Evolutionary conservation across 2,888 invertebrate genomes (phyloP), one percentile per base, ranked within the genome.

Genomic region (Lissonota sp.): DNA sequence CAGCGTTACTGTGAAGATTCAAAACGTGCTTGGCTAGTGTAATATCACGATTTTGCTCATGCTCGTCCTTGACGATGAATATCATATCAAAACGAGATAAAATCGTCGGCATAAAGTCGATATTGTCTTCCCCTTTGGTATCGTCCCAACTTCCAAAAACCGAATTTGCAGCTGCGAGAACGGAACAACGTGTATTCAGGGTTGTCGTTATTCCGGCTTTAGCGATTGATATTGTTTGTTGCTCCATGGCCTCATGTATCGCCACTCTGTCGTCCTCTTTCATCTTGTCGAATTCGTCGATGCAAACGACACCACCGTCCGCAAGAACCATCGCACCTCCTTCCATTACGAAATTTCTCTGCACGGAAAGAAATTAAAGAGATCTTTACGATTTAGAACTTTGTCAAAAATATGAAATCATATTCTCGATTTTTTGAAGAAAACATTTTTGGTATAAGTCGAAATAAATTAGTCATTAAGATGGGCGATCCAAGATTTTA

Each of bases 281-380:
- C 99, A 99, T 99, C 94, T 99, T 99, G 93, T 99, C 99, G 92
- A 99, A 99, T 93, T 99, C 99, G 93, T 99, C 99, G 91, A 99
- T 99, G 92, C 99, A 99, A 0, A 99, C 99, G 1, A 99, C 99
- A 40, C 99, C 99, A 4, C 99, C 99, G 93, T 99, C 99, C 0
- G 99, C 99, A 49, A 99, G 93, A 37, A 99, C 99, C 99, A 99
- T 99, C 0, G 99, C 99, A 7, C 99, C 99, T 8, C 99, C 99
- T 93, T 99, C 99, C 97, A 99, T 98, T 4, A 99, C 96, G 93
- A 99, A 99, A 93, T 98, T 98, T 58, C 98, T 95, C 97, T 98
- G 90, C 26, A 26, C 26, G 10, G 91, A 91, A 78, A 83, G 79
- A 78, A 84, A 58, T 80, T 84, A 60, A 83, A 73, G 71, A 77